Evolutionary conservation across 2,797 vertebrate genomes (phyloP).

Genomic region (Cephalopachus bancanus): DNA sequence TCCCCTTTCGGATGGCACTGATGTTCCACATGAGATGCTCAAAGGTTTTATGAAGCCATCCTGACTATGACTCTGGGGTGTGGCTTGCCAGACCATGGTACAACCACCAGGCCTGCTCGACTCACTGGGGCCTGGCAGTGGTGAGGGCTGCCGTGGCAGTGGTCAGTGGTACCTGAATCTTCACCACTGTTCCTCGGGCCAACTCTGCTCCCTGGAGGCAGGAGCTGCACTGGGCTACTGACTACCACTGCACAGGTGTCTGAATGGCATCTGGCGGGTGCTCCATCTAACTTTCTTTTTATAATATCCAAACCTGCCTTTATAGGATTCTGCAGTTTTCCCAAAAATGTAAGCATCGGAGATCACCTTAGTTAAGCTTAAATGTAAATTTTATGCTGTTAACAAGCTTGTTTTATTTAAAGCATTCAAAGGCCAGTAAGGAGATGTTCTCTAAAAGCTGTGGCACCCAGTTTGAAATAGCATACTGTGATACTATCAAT

Average conservation of each 20-base stretch:
- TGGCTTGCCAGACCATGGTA: no score
- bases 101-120: neutral
- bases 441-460: neutral
- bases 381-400: neutral
- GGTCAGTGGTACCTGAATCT: neutral
- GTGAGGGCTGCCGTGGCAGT: neutral
- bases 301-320: neutral
- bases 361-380: neutral
- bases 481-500: neutral
- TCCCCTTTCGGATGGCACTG: neutral
- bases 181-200: no score
- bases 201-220: neutral
- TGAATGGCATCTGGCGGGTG: no score
- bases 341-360: slow-evolving; percentile 8
- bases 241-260: no score
- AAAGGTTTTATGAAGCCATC: neutral
- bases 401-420: neutral
- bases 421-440: neutral
- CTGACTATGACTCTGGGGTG: no score
- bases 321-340: slow-evolving; percentile 18
- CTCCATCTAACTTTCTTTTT: neutral
- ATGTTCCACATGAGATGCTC: neutral
- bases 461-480: neutral
- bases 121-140: neutral
- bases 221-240: neutral